phyloP scores from a whole-genome alignment of 2,113 vertebrate genomes.

The Anhinga rufa region DNA sequence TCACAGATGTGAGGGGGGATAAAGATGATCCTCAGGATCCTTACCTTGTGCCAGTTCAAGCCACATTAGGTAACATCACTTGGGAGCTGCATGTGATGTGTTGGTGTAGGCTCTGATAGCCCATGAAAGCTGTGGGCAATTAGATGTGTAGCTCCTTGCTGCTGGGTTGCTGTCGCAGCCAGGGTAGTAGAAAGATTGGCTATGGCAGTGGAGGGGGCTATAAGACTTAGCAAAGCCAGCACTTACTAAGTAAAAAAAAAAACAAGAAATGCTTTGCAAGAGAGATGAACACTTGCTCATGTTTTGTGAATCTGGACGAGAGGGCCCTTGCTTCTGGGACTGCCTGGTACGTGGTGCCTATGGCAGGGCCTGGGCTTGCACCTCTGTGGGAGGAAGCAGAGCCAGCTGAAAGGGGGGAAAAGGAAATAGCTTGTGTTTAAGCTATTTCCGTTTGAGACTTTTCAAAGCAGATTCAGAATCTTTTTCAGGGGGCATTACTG shows the following conservation, averaged over 20 bases:
- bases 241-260: background rate
- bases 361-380: background rate
- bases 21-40: background rate
- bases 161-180: background rate
- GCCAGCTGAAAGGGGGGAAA: background rate
- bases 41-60: background rate
- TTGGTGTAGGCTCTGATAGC: background rate
- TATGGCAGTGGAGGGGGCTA: background rate
- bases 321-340: background rate
- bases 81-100: accelerated
- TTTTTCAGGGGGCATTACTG: accelerated
- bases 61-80: background rate
- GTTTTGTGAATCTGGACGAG: background rate
- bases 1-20: accelerated
- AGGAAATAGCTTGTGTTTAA: background rate
- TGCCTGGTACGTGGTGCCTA: accelerated
- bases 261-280: background rate
- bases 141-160: background rate
- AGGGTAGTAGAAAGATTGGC: background rate
- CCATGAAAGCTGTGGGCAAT: background rate
- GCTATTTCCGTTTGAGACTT: background rate
- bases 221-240: background rate
- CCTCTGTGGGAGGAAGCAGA: background rate
- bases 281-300: background rate
- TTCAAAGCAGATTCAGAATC: background rate